Evolutionary conservation across 2,888 invertebrate species (phyloP), one percentile per base, ranked within the genome.

Genomic region (Macrosiphum euphorbiae): DNA sequence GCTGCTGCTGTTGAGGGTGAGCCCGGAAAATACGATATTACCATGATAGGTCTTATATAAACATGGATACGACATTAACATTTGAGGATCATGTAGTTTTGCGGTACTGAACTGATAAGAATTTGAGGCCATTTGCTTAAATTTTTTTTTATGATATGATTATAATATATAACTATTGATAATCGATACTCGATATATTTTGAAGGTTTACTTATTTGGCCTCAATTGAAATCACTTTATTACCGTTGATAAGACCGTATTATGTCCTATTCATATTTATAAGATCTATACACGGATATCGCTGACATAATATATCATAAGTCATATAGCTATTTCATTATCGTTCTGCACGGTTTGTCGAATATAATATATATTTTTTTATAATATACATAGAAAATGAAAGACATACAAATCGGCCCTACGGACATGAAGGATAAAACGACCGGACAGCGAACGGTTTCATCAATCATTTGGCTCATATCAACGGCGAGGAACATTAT

Each of bases 401-500:
- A 97, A 95, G 97, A 98, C 95, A 96, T 97, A 28, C 96, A 96
- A 91, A 95, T 96, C 41, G 95, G 96, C 5, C 96, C 96, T 0
- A 95, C 95, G 47, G 96, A 96, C 92, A 95, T 95, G 1, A 96
- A 96, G 95, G 96, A 96, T 67, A 96, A 96, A 26, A 96, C 96
- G 28, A 89, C 95, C 0, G 95, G 95, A 94, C 97, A 97, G 95
- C 96, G 96, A 91, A 94, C 96, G 20, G 94, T 97, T 41, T 96
- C 96, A 84, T 97, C 97, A 95, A 95, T 96, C 88, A 96, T 97
- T 90, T 98, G 98, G 97, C 96, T 98, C 95, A 96, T 98, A 90
- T 97, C 97, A 94, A 98, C 97, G 52, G 97, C 97, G 0, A 96
- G 98, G 94, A 98, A 98, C 96, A 98, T 98, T 95, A 96, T 98